Conservation (phyloP, 1,140 invertebrate species). For the Calephelis nemesis region DNA sequence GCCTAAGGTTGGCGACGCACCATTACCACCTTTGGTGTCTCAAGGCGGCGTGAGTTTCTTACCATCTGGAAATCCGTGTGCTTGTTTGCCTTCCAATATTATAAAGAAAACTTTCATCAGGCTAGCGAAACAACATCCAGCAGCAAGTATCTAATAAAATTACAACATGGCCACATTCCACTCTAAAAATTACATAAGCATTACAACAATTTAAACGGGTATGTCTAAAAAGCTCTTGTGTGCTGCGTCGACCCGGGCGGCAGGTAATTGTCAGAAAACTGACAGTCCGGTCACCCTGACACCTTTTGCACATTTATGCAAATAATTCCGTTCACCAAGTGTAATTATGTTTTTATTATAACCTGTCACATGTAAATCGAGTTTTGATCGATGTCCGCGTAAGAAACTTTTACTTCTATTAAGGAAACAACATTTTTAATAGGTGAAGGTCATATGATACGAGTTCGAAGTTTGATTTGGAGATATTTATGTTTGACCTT, state of each 20-base stretch:
- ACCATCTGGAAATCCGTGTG: too few relatives aligned
- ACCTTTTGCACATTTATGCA: slow-evolving; percentile 28
- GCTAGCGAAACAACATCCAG: too few relatives aligned
- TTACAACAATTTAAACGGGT: not conserved
- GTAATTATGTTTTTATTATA: slow-evolving; percentile 24
- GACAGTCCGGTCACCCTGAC: slow-evolving; percentile 28
- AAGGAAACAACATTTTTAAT: slow-evolving; percentile 8
- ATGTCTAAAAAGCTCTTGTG: not conserved
- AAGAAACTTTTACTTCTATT: slow-evolving; percentile 10
- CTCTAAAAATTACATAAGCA: not conserved
- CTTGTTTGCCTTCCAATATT: too few relatives aligned
- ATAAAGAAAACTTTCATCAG: too few relatives aligned
- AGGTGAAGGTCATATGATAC: not conserved
- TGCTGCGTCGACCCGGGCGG: not conserved
- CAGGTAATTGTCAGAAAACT: slow-evolving; percentile 13
- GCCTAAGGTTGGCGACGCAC: too few relatives aligned
- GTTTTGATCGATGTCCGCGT: slow-evolving; percentile 11
- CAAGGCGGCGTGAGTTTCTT: too few relatives aligned
- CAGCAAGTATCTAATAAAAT: not conserved
- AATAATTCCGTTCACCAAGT: slow-evolving; percentile 32
- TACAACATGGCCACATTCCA: not conserved
- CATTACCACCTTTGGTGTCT: too few relatives aligned
- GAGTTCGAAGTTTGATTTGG: not conserved
- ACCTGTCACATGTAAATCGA: slow-evolving; percentile 20
- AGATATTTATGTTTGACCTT: not conserved